Conservation (phyloP, 2,888 invertebrate genomes). For the Digitonthophagus gazella region DNA sequence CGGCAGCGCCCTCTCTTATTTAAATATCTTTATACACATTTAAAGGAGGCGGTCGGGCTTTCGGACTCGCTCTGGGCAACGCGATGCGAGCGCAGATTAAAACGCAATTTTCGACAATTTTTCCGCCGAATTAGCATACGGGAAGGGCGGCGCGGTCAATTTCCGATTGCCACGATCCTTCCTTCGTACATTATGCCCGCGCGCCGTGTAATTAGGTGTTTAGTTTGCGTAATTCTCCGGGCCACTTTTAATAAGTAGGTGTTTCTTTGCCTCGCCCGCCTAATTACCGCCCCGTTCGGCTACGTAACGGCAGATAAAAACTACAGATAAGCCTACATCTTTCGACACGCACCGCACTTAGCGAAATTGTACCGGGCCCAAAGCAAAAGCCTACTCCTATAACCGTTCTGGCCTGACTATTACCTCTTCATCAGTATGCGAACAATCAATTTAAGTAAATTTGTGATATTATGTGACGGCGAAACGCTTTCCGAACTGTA, state of each 20-base stretch:
- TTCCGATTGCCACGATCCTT: slow-evolving; percentile 10
- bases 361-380: not conserved
- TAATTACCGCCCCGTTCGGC: not conserved
- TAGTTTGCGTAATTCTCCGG: slow-evolving; percentile 11
- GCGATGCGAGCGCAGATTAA: slow-evolving; percentile 23
- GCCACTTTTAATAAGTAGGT: slow-evolving; percentile 11
- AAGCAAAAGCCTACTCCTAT: not conserved
- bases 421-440: not conserved
- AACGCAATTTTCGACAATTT: slow-evolving; percentile 27
- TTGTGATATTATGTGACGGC: not conserved
- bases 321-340: not conserved
- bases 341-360: not conserved
- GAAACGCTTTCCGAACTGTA: not conserved
- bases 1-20: slow-evolving; percentile 11
- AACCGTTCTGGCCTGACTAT: not conserved
- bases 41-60: not conserved
- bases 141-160: slow-evolving; percentile 3
- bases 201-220: slow-evolving; percentile 16
- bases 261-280: not conserved
- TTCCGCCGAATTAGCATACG: slow-evolving; percentile 24
- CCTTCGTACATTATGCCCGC: slow-evolving; percentile 10
- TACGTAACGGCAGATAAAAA: not conserved
- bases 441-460: not conserved
- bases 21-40: slow-evolving; percentile 9
- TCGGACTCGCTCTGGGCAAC: slow-evolving; percentile 2